These are phyloP conservation scores for Hemicentrotus pulcherrimus DNA, from an alignment of 35 echinoderm and acorn worm genomes.

Conservation along the genomic window DNA sequence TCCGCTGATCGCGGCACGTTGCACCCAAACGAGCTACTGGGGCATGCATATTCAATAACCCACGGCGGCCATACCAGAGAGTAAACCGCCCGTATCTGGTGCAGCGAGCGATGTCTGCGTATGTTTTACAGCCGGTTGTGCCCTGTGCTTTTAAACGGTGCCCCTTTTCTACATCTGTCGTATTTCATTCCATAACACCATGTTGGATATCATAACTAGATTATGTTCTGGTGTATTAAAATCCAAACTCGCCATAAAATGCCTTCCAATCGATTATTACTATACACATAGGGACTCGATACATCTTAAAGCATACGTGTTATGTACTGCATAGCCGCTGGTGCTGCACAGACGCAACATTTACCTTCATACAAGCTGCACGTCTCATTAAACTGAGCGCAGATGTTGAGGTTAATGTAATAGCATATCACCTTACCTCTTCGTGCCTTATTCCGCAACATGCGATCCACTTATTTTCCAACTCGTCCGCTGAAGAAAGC, in stretches of 20 bases:
- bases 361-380: neutral
- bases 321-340: neutral
- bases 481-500: conserved; percentile 22
- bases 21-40: neutral
- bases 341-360: neutral
- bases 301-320: neutral
- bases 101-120: neutral
- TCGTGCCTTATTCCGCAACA: conserved; percentile 24
- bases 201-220: neutral
- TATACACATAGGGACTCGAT: neutral
- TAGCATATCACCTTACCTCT: conserved; percentile 17
- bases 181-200: neutral
- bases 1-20: conserved; percentile 6
- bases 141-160: neutral
- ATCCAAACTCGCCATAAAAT: neutral
- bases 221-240: neutral
- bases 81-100: neutral
- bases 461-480: conserved; percentile 46
- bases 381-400: conserved; percentile 9
- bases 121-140: neutral
- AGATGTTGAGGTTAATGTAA: neutral
- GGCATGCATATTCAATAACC: neutral
- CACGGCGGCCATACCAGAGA: neutral
- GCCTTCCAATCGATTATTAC: neutral
- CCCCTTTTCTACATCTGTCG: neutral